Evolutionary conservation across 2,113 vertebrate genomes (phyloP).

Genomic region (Ellobius talpinus): DNA sequence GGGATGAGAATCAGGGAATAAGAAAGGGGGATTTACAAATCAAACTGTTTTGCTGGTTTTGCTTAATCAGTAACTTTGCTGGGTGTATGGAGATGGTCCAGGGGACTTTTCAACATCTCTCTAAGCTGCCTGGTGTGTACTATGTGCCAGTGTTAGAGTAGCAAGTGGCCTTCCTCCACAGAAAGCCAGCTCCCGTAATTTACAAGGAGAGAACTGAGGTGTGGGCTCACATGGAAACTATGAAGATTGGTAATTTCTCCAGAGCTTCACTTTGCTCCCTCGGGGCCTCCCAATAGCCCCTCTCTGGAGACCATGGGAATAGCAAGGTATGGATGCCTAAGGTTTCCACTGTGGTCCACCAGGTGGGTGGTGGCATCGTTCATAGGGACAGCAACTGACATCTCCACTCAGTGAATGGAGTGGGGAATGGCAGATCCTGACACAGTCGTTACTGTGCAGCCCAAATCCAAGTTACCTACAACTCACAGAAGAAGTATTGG

Average conservation of each 20-base stretch:
- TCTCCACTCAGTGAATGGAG: not conserved
- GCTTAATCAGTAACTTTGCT: constrained; percentile 5
- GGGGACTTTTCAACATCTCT: not conserved
- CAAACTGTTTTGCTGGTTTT: constrained; percentile 42
- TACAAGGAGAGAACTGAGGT: not conserved
- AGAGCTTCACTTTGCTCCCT: not conserved
- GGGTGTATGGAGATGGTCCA: not conserved
- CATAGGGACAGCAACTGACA: not conserved
- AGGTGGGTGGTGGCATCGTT: not conserved
- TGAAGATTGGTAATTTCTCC: not conserved
- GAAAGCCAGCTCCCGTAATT: not conserved
- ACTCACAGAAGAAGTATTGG: not conserved
- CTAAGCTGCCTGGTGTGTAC: not conserved
- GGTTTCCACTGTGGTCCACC: too few relatives aligned
- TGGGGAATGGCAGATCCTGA: not conserved
- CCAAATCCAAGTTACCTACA: not conserved
- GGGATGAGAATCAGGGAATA: not conserved
- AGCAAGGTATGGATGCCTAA: too few relatives aligned
- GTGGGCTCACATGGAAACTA: not conserved
- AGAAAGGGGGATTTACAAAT: constrained; percentile 1
- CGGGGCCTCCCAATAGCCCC: not conserved
- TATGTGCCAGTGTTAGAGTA: not conserved
- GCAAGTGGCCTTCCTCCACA: not conserved
- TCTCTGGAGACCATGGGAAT: not conserved
- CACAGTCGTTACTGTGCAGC: fast-evolving